Evolutionary conservation across 2,888 invertebrate genomes (phyloP), one percentile per base, ranked within the genome.

Genomic region (Rhingia campestris): DNA sequence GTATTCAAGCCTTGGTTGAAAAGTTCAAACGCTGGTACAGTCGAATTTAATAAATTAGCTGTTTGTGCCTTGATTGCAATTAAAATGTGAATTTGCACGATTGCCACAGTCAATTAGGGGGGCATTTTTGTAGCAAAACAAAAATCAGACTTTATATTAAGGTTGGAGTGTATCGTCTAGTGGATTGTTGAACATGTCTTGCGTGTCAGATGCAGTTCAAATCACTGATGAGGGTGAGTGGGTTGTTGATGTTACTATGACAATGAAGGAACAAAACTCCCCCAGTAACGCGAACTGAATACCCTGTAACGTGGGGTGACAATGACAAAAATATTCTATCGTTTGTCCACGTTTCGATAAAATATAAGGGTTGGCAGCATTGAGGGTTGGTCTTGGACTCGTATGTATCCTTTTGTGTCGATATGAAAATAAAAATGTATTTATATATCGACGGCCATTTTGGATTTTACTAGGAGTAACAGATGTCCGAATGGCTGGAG

Each of bases 221-320:
- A n/a, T 54, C 45, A 12, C 37, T 9, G 30, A 49, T 14, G 4
- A 30, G 4, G 35, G n/a, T 35, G 47, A 51, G 58, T 63, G 51
- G 64, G 22, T 61, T 73, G 67, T 66, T 79, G 73, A 33, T 77
- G 54, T 58, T 77, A 58, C 77, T 32, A 77, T 72, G 64, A 10
- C 32, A 56, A 56, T 41, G 4, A 58, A 43, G 37, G 14, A 22
- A 67, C 53, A 66, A 12, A 30, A 37, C 53, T 49, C 64, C 37
- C 22, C 9, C 10, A 30, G 6, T 12, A 45, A 6, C 12, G 14
- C 7, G 12, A 9, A 22, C 7, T 12, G 7, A 7, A 22, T 47
- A 7, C 9, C 37, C 43, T 9, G n/a, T 56, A 47, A 61, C 63
- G 39, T 51, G 54, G 41, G 61, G 32, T 81, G 49, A 49, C 66